Evolutionary conservation across 1,140 invertebrate species (phyloP).

Genomic region (Melanaphis sacchari): DNA sequence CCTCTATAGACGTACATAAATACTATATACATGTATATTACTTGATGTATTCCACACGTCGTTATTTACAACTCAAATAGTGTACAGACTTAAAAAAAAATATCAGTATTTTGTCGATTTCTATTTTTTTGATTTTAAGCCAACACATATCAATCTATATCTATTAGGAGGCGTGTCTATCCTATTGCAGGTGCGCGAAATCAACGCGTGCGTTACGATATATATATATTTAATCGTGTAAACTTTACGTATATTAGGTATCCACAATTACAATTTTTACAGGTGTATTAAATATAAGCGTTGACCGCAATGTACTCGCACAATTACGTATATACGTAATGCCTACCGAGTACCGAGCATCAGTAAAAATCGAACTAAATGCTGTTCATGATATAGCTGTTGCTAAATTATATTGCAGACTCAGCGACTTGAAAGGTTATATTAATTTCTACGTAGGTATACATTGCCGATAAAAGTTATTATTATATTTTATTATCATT

Average conservation of each 20-base stretch:
- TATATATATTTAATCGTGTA: background rate
- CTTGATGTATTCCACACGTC: background rate
- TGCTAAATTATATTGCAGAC: background rate
- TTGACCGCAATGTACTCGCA: background rate
- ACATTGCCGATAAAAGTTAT: background rate
- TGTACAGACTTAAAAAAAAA: background rate
- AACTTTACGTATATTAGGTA: background rate
- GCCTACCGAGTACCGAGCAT: background rate
- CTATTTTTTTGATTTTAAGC: constrained; percentile 35
- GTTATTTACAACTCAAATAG: background rate
- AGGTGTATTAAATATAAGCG: background rate
- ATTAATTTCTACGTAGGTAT: background rate
- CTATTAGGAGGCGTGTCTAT: background rate
- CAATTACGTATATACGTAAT: background rate
- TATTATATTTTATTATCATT: constrained; percentile 1
- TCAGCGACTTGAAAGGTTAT: background rate
- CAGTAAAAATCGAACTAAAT: constrained; percentile 5
- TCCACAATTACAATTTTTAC: background rate
- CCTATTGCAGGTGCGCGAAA: background rate
- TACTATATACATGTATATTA: background rate
- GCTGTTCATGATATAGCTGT: background rate
- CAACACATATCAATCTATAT: constrained; percentile 6
- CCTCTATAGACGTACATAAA: background rate
- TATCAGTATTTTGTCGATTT: constrained; percentile 14
- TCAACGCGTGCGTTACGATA: background rate